phyloP scores from a whole-genome alignment of 2,113 vertebrate genomes.

The Drymodes brunneopygia region DNA sequence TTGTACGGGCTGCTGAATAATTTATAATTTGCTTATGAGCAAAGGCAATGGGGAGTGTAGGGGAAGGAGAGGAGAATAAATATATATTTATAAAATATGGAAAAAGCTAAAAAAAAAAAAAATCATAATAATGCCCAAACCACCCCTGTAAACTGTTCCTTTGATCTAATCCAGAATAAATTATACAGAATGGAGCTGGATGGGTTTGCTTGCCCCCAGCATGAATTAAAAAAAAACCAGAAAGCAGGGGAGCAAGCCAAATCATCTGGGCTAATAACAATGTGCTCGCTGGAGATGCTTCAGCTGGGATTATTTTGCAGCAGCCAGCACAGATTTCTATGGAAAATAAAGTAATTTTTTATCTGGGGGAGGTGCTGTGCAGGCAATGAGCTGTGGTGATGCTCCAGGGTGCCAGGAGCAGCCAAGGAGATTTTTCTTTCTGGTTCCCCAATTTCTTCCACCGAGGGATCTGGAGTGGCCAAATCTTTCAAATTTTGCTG shows the following conservation, averaged over 20 bases:
- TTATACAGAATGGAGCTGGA: constrained; percentile 2
- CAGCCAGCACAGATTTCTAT: not conserved
- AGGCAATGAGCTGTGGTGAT: not conserved
- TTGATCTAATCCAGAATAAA: constrained; percentile 47
- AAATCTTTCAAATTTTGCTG: not conserved
- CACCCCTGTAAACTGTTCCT: constrained; percentile 1
- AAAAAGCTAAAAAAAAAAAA: not conserved
- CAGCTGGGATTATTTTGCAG: not conserved
- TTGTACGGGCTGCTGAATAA: constrained; percentile 23
- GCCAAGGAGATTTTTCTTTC: not conserved
- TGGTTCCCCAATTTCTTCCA: not conserved
- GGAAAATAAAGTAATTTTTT: not conserved
- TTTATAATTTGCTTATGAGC: constrained; percentile 6
- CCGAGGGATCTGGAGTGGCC: not conserved
- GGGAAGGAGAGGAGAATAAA: not conserved
- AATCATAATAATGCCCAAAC: not conserved
- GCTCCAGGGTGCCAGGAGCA: not conserved
- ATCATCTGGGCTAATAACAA: not conserved
- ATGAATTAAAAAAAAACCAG: constrained; percentile 35
- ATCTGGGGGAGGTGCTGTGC: not conserved
- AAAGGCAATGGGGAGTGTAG: not conserved
- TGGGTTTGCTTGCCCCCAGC: constrained; percentile 16
- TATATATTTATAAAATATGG: constrained; percentile 40
- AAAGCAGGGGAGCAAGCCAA: not conserved
- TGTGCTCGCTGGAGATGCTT: not conserved